Evolutionary conservation across 2,113 vertebrate genomes (phyloP), one percentile per base, ranked within the genome.

Genomic region (Tachysurus fulvidraco): DNA sequence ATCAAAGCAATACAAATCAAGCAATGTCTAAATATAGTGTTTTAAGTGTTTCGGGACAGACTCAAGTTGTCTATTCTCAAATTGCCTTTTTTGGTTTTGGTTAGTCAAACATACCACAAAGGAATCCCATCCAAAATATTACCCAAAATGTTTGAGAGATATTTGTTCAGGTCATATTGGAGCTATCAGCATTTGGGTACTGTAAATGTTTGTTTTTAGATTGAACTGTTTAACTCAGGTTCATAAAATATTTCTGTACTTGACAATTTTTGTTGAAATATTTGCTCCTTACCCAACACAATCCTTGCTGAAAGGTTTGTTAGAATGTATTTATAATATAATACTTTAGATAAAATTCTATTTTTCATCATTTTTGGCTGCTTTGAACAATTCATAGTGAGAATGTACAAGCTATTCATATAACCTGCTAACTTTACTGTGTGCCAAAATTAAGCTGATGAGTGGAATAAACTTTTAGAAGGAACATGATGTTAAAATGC

Each of bases 181-280:
- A 87, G 82, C 87, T 25, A 86, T 93, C 62, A 86, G 28, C 67
- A 77, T 84, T 28, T 84, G 81, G 78, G 50, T n/a, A n/a, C n/a
- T n/a, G n/a, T 62, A 83, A 50, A 84, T n/a, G 74, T 17, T 57
- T 81, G 57, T 71, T 84, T 83, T 88, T 60, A 85, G 83, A 89
- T 90, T 84, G 41, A 23, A 54, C 16, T 25, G 59, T 52, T 86
- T 5, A 54, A 50, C 77, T 77, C 81, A 76, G 81, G 44, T 82
- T 87, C 28, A 11, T 36, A 14, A 4, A 21, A 19, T 46, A 73
- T 52, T 25, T 14, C 12, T 76, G 23, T 14, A 69, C 3, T 28
- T n/a, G 23, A 11, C 5, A 30, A 36, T 69, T 36, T 69, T 23
- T 41, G 36, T 74, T 74, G 36, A 36, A 36, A 73, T 11, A 11